Conservation (phyloP, 2,797 vertebrate species). For the Cossypha niveicapilla region DNA sequence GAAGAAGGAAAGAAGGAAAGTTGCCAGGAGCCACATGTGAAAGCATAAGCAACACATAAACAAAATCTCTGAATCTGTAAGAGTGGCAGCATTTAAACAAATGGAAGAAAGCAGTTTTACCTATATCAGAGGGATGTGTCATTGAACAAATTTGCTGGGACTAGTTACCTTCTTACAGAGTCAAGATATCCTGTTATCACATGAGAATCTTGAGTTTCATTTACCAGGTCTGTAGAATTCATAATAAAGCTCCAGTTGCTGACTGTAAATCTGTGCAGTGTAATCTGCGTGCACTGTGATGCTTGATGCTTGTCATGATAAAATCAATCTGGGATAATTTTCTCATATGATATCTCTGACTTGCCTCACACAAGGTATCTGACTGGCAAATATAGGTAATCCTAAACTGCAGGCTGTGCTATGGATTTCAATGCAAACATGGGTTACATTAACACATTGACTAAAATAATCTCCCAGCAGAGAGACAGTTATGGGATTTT, state of each 20-base stretch:
- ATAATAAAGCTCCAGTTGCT: not conserved
- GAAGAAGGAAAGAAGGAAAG: not conserved
- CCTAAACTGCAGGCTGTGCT: not conserved
- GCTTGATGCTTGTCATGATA: not conserved
- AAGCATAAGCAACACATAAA: not conserved
- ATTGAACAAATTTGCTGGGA: not conserved
- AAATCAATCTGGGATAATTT: not conserved
- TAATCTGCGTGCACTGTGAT: not conserved
- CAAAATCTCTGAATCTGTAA: not conserved
- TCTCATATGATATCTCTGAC: not conserved
- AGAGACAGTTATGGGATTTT: not conserved
- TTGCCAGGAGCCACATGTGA: not conserved
- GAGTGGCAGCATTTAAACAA: not conserved
- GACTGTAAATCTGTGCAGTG: not conserved
- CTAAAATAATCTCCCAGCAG: not conserved
- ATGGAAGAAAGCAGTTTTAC: not conserved
- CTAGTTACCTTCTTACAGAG: not conserved
- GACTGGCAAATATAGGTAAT: not conserved
- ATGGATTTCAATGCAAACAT: not conserved
- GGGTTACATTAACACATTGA: not conserved
- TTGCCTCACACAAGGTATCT: not conserved
- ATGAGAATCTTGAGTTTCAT: not conserved
- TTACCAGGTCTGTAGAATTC: not conserved
- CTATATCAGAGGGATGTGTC: not conserved
- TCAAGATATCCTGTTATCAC: not conserved